These are phyloP conservation scores for Chaetura pelagica DNA, from an alignment of 2,113 vertebrate genomes.

Conservation along the genomic window DNA sequence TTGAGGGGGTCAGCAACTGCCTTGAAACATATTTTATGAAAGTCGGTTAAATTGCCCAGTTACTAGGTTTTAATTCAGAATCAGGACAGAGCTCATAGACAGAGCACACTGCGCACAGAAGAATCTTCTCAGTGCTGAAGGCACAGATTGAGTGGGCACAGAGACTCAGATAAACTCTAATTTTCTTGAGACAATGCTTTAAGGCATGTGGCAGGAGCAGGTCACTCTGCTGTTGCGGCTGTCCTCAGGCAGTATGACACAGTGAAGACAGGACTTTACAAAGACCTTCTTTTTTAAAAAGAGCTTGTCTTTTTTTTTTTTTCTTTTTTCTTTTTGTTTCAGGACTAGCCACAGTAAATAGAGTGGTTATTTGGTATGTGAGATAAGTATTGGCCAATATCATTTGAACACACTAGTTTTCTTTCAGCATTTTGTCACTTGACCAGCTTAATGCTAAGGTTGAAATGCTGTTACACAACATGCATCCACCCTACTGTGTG, in stretches of 20 bases:
- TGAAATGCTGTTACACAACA: conserved; percentile 43
- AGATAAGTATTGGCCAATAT: conserved; percentile 61
- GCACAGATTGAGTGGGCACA: neutral
- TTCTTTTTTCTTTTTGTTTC: neutral
- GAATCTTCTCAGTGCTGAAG: neutral
- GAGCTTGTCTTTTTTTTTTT: neutral
- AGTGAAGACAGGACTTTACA: conserved; percentile 51
- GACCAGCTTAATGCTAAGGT: conserved; percentile 65
- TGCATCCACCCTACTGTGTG: conserved; percentile 48
- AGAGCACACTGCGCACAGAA: neutral
- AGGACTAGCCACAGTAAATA: conserved; percentile 42
- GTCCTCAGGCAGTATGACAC: conserved; percentile 57
- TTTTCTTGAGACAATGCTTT: conserved; percentile 58
- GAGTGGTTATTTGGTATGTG: conserved; percentile 63
- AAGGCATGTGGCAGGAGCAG: conserved; percentile 51
- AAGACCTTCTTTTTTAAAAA: neutral
- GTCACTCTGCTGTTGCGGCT: conserved; percentile 30
- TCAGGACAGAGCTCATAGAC: neutral
- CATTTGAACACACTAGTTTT: conserved; percentile 54
- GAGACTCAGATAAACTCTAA: neutral
- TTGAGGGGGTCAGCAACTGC: neutral
- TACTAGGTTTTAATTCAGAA: neutral
- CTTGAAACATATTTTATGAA: neutral
- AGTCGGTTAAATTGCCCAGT: neutral
- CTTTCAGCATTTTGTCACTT: conserved; percentile 67